phyloP scores from a whole-genome alignment of 2,888 invertebrate species.

The Eueremaeus valkanovi region DNA sequence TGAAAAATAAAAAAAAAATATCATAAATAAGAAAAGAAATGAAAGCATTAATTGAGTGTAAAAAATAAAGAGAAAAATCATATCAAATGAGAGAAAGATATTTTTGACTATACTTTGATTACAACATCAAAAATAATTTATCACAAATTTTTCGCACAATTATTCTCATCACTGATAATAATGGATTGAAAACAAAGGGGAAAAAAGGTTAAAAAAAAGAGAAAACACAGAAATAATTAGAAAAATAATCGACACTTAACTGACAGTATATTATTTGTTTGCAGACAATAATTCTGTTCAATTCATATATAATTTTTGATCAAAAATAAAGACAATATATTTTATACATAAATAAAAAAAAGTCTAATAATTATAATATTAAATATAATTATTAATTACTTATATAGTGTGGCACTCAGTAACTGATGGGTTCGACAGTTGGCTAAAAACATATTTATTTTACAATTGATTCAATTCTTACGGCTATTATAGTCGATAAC shows the following conservation, averaged over 20 bases:
- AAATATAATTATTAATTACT: neutral
- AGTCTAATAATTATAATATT: no score
- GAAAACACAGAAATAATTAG: neutral
- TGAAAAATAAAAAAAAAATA: neutral
- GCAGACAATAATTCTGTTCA: no score
- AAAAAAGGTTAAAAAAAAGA: neutral
- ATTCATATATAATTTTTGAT: no score
- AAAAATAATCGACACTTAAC: no score
- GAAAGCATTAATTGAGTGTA: neutral
- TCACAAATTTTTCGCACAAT: conserved; percentile 22
- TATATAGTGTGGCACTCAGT: neutral
- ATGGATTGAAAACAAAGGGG: neutral
- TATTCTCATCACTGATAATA: neutral
- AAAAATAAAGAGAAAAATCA: neutral
- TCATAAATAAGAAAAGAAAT: neutral
- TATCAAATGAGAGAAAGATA: neutral
- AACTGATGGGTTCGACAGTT: neutral
- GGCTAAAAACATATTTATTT: neutral
- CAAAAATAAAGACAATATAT: no score
- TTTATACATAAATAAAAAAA: no score
- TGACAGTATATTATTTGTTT: no score
- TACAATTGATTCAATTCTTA: neutral
- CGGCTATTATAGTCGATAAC: neutral
- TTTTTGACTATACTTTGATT: conserved; percentile 28
- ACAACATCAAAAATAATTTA: conserved; percentile 23